These are phyloP conservation scores for Brachionus manjavacas DNA, from an alignment of 1,140 invertebrate genomes.

Conservation along the genomic window DNA sequence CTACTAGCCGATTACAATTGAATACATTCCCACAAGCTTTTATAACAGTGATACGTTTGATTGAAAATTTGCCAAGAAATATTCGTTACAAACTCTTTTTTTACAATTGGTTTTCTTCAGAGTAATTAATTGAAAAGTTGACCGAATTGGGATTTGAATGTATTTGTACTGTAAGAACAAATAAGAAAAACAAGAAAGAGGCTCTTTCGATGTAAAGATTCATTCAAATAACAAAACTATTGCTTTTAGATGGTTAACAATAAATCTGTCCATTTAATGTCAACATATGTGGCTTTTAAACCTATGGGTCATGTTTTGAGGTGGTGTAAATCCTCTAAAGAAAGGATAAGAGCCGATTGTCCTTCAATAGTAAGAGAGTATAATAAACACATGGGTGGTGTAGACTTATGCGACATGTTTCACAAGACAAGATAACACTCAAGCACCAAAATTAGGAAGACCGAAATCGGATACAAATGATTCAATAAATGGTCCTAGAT, in stretches of 20 bases:
- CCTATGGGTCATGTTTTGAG: conserved; percentile 49
- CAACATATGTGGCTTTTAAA: conserved; percentile 50
- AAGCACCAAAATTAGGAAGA: conserved; percentile 29
- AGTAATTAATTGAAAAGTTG: conserved; percentile 44
- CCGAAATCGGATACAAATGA: conserved; percentile 16
- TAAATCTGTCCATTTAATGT: conserved; percentile 55
- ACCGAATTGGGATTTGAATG: conserved; percentile 47
- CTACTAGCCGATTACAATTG: conserved; percentile 6
- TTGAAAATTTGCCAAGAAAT: conserved; percentile 48
- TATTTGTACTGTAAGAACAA: conserved; percentile 52
- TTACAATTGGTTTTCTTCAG: conserved; percentile 52
- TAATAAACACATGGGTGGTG: conserved; percentile 59
- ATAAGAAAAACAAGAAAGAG: conserved; percentile 45
- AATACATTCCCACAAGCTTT: conserved; percentile 17
- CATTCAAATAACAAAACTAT: conserved; percentile 45
- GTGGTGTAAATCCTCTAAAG: conserved; percentile 48
- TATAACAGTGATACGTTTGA: conserved; percentile 47
- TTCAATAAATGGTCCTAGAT: not conserved
- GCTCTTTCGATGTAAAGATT: conserved; percentile 46
- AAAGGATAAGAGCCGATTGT: conserved; percentile 51
- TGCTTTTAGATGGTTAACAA: conserved; percentile 56
- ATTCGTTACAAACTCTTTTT: conserved; percentile 53
- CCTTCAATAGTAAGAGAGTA: conserved; percentile 57
- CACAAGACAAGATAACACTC: conserved; percentile 45
- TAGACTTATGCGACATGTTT: conserved; percentile 57